Conservation (phyloP, 1,140 invertebrate genomes). For the Zaprionus africanus region DNA sequence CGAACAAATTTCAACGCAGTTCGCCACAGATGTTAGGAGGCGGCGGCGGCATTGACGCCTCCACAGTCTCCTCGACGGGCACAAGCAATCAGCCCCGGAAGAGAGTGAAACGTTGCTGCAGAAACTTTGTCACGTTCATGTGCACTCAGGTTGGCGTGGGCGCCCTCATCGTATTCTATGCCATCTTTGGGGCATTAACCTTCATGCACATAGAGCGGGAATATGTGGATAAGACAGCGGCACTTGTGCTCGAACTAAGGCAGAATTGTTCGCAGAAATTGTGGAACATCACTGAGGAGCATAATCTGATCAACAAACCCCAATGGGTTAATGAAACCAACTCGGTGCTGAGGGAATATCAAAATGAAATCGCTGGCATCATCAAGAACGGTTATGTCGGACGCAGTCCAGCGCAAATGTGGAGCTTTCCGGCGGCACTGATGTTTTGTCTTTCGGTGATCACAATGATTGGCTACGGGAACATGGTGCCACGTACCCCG, state of each 20-base stretch:
- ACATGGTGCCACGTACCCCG: slow-evolving; percentile 94
- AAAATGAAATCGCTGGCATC: slow-evolving; percentile 88
- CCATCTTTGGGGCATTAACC: slow-evolving; percentile 96
- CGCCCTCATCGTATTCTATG: slow-evolving; percentile 96
- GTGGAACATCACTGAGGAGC: slow-evolving; percentile 89
- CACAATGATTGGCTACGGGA: slow-evolving; percentile 98
- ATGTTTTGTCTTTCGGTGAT: slow-evolving; percentile 95
- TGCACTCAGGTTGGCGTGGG: slow-evolving; percentile 98
- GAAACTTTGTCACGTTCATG: slow-evolving; percentile 95
- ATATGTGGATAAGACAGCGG: slow-evolving; percentile 86
- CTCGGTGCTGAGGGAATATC: slow-evolving; percentile 88
- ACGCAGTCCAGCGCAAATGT: slow-evolving; percentile 88
- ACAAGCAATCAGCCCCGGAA: slow-evolving; percentile 89
- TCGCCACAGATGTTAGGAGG: slow-evolving; percentile 52
- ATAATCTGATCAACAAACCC: slow-evolving; percentile 91
- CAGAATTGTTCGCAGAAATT: slow-evolving; percentile 87
- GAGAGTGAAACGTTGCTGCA: slow-evolving; percentile 88
- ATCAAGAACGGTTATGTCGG: slow-evolving; percentile 91
- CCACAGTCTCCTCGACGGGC: slow-evolving; percentile 86
- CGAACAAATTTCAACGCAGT: slow-evolving; percentile 71
- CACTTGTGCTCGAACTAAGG: slow-evolving; percentile 85
- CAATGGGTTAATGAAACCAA: slow-evolving; percentile 89
- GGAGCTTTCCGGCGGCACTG: slow-evolving; percentile 93
- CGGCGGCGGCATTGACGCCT: slow-evolving; percentile 30
- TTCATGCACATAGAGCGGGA: slow-evolving; percentile 94